Evolutionary conservation across 1,140 invertebrate species (phyloP), one percentile per base, ranked within the genome.

Genomic region (Nixonia krombeini): DNA sequence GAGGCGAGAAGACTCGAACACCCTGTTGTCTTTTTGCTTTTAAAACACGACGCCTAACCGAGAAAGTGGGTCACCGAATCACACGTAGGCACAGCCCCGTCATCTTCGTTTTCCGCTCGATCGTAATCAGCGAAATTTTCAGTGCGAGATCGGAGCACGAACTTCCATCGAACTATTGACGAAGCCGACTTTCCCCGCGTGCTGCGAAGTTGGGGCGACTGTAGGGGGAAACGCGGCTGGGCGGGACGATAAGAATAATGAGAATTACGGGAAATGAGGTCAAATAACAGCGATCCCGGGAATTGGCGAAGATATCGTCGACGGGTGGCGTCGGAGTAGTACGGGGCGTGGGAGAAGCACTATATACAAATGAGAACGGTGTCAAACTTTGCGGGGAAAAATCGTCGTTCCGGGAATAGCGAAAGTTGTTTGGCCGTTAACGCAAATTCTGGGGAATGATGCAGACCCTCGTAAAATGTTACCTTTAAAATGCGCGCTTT

Each of bases 121-220:
- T 9, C 13, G 13, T 10, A 9, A 9, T 16, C 9, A 16, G 35
- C 17, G 12, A 15, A 16, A 37, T 16, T 16, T 37, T 16, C 12
- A 5, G 35, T 7, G 6, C 12, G 10, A 37, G 13, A 37, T 16
- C 12, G 35, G 8, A 8, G 4, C 9, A 15, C 4, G 5, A 37
- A 37, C 35, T 37, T 37, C 17, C 35, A 37, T 13, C 35, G 6
- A 37, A 37, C 35, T 33, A 33, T 12, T 12, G 29, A 12, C 10
- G 35, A 37, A 16, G 35, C 35, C 35, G 35, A 37, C 35, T 37
- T 37, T 37, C n/a, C 17, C 35, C 35, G 17, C 35, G 35, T 16
- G 9, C 35, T 15, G 12, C 9, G 1, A 37, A 37, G 4, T 37
- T 37, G 35, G 12, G 10, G 12, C 10, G 10, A 16, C 35, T 12